Conservation (phyloP, 2,797 vertebrate genomes). For the Danio tinwini region DNA sequence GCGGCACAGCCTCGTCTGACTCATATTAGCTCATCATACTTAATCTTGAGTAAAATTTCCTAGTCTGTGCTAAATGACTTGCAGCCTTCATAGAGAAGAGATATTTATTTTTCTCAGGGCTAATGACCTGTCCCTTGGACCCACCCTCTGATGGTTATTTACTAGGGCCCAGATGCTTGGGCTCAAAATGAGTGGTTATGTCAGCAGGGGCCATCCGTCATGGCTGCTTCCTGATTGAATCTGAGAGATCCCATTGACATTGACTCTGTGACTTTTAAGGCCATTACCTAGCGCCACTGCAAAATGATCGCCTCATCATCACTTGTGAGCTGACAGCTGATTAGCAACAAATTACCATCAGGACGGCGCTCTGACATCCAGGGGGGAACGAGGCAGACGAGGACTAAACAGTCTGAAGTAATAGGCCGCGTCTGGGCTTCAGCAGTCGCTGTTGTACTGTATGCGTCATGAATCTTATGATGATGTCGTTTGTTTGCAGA, state of each 20-base stretch:
- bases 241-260: slow-evolving; percentile 99
- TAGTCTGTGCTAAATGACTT: slow-evolving; percentile 99
- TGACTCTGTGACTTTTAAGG: slow-evolving; percentile 99
- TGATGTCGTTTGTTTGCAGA: slow-evolving; percentile 60
- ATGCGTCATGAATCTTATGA: slow-evolving; percentile 51
- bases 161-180: slow-evolving; percentile 99
- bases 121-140: slow-evolving; percentile 99
- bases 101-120: slow-evolving; percentile 99
- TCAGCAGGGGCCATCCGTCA: slow-evolving; percentile 97
- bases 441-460: not conserved
- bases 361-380: slow-evolving; percentile 80
- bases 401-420: slow-evolving; percentile 58
- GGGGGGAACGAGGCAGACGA: slow-evolving; percentile 41
- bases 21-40: slow-evolving; percentile 99
- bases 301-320: slow-evolving; percentile 93
- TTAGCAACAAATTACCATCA: slow-evolving; percentile 96
- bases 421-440: slow-evolving; percentile 60
- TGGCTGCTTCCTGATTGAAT: slow-evolving; percentile 93
- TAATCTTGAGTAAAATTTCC: slow-evolving; percentile 99
- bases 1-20: slow-evolving; percentile 89
- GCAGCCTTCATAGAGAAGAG: slow-evolving; percentile 96
- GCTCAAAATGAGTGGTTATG: slow-evolving; percentile 99
- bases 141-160: slow-evolving; percentile 99
- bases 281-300: slow-evolving; percentile 90
- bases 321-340: slow-evolving; percentile 94